Conservation (phyloP, 2,113 vertebrate genomes). For the Scomber colias region DNA sequence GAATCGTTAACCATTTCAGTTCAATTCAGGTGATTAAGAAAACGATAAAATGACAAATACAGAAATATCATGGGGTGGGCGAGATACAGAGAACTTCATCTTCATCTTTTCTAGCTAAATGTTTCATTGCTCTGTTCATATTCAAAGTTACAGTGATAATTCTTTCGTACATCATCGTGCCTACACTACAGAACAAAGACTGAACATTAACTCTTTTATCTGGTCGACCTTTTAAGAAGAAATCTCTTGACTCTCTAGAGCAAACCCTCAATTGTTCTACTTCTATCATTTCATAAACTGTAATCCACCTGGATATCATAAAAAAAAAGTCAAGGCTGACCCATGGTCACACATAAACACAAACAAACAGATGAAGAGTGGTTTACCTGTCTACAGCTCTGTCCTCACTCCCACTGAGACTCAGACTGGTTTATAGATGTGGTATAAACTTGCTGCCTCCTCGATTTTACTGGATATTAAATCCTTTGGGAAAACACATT, state of each 20-base stretch:
- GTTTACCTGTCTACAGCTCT: conserved; percentile 67
- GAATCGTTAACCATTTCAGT: no score
- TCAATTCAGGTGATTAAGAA: not conserved
- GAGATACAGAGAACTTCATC: not conserved
- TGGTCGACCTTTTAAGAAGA: not conserved
- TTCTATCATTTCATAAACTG: conserved; percentile 13
- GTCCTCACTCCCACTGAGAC: conserved; percentile 49
- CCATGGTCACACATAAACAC: conserved; percentile 8
- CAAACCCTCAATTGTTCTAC: not conserved
- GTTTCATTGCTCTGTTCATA: not conserved
- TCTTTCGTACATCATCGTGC: not conserved
- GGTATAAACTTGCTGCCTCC: conserved; percentile 38
- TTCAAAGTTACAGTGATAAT: not conserved
- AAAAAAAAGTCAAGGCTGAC: conserved; percentile 9
- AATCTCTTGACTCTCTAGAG: not conserved
- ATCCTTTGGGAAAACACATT: conserved; percentile 52
- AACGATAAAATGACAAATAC: not conserved
- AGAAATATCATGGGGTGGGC: not conserved
- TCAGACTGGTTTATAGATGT: conserved; percentile 38
- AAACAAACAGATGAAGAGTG: conserved; percentile 47
- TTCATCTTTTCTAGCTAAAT: not conserved
- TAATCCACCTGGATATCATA: conserved; percentile 30
- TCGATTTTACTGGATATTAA: conserved; percentile 57
- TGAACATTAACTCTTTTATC: conserved; percentile 19
- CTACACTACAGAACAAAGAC: not conserved